These are phyloP conservation scores for Tillus elongatus DNA, from an alignment of 2,888 invertebrate species.

Conservation along the genomic window DNA sequence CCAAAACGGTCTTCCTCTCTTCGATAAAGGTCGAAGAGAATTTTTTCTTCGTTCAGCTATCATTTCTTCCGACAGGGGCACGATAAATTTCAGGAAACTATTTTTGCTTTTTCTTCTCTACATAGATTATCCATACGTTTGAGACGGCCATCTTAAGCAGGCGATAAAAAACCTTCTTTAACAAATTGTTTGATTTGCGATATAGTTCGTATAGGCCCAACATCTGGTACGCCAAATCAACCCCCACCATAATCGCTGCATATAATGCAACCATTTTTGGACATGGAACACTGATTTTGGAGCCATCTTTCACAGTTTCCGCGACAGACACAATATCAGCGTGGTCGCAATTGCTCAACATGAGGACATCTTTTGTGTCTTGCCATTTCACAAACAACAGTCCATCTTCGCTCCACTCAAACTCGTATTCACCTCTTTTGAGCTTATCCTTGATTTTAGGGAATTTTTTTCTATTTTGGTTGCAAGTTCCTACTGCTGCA, in stretches of 20 bases:
- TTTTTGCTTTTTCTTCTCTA: conserved; percentile 5
- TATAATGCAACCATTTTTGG: conserved; percentile 22
- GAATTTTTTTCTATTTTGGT: not conserved
- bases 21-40: not conserved
- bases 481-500: conserved; percentile 9
- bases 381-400: conserved; percentile 17
- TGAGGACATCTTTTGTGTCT: conserved; percentile 28
- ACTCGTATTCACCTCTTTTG: not conserved
- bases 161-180: conserved; percentile 26
- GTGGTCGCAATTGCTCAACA: conserved; percentile 27
- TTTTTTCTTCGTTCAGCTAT: conserved; percentile 12
- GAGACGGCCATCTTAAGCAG: conserved; percentile 24
- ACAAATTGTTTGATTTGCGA: conserved; percentile 27
- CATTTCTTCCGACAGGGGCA: conserved; percentile 16
- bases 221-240: conserved; percentile 28
- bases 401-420: not conserved
- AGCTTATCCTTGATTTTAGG: conserved; percentile 5
- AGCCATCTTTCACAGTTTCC: conserved; percentile 27
- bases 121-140: conserved; percentile 23
- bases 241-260: conserved; percentile 24
- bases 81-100: conserved; percentile 13
- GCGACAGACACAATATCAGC: conserved; percentile 14
- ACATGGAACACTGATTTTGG: conserved; percentile 19
- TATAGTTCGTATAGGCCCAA: conserved; percentile 24
- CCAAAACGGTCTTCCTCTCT: conserved; percentile 11